Conservation (phyloP, 2,113 vertebrate genomes). For the Chauna torquata region DNA sequence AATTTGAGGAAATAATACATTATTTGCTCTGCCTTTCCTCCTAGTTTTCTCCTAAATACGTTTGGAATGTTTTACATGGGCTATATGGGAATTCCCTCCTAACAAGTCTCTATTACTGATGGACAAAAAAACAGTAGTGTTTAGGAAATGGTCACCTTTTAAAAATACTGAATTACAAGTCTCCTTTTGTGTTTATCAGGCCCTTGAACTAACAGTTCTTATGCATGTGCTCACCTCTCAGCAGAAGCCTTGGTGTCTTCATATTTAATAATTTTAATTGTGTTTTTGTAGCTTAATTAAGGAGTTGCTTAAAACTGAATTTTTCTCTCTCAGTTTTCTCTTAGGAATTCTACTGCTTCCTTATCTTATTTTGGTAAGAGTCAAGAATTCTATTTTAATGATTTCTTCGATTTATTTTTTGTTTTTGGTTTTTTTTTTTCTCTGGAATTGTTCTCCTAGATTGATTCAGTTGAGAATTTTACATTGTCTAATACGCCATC, state of each 20-base stretch:
- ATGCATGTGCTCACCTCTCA: constrained; percentile 31
- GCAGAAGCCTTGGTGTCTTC: not conserved
- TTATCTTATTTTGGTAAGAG: constrained; percentile 55
- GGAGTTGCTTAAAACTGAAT: constrained; percentile 5
- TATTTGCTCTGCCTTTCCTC: not conserved
- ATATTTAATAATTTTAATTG: not conserved
- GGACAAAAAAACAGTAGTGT: not conserved
- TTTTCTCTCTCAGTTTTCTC: constrained; percentile 36
- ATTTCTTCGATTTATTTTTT: constrained; percentile 42
- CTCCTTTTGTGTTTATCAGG: not conserved
- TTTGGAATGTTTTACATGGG: not conserved
- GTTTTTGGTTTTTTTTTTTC: not conserved
- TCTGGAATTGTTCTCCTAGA: constrained; percentile 76
- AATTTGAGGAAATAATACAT: not conserved
- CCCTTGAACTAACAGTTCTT: constrained; percentile 18
- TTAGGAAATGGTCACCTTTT: not conserved
- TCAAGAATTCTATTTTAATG: constrained; percentile 12
- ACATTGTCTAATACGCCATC: constrained; percentile 89
- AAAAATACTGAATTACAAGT: not conserved
- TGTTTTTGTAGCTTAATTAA: not conserved
- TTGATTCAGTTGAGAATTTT: constrained; percentile 91
- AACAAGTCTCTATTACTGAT: not conserved
- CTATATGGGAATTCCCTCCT: not conserved
- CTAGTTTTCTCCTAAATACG: not conserved
- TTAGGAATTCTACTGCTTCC: constrained; percentile 41